Evolutionary conservation across 2,888 invertebrate species (phyloP).

Genomic region (Torymus aiolomorphi): DNA sequence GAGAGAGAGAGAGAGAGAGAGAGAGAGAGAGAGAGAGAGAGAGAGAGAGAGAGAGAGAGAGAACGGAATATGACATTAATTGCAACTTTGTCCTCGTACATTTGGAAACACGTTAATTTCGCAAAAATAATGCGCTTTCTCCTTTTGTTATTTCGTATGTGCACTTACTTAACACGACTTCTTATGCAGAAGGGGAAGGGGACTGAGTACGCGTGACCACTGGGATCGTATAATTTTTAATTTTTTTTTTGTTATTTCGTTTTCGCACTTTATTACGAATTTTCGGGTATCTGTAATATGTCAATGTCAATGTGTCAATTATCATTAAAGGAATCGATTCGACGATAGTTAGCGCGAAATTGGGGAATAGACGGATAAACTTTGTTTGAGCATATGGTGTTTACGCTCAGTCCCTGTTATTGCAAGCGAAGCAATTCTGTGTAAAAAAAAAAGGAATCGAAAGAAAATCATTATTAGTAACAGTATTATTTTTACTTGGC

Average conservation of each 20-base stretch:
- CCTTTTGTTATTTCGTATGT: background rate
- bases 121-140: conserved; percentile 18
- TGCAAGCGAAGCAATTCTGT: conserved; percentile 29
- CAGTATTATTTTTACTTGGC: conserved; percentile 60
- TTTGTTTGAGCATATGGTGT: conserved; percentile 10
- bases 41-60: no score
- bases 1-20: no score
- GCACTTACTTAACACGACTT: conserved; percentile 1
- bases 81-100: conserved; percentile 43
- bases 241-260: background rate
- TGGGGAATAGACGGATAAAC: conserved; percentile 1
- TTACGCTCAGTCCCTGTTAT: conserved; percentile 37
- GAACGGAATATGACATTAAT: conserved; percentile 29
- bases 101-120: conserved; percentile 8
- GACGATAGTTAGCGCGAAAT: background rate
- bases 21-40: no score
- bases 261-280: conserved; percentile 10
- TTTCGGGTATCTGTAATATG: conserved; percentile 23
- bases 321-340: conserved; percentile 20
- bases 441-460: conserved; percentile 16
- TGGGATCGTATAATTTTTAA: conserved; percentile 17
- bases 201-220: conserved; percentile 37
- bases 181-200: conserved; percentile 3
- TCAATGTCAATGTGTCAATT: conserved; percentile 55
- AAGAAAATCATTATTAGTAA: conserved; percentile 41